Evolutionary conservation across 2,113 vertebrate genomes (phyloP), one percentile per base, ranked within the genome.

Genomic region (Melierax canorus): DNA sequence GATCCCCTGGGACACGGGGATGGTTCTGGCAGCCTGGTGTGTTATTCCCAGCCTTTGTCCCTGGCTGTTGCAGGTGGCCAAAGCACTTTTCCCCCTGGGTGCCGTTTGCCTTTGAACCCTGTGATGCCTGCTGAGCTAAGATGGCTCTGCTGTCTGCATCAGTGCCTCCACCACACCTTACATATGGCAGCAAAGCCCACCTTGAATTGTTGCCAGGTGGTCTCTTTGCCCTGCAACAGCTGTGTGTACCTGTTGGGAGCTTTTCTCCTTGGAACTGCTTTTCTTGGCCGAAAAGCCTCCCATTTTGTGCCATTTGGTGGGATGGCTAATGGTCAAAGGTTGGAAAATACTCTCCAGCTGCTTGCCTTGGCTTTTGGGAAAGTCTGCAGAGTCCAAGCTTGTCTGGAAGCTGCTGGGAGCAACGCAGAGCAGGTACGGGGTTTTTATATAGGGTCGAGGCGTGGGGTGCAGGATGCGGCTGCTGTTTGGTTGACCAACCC

Each of bases 81-180:
- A 18, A 86, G 38, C 1, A 0, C 41, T 77, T 76, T n/a, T 18
- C 51, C 27, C 8, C 19, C 27, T 0, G 2, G 15, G 7, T 94
- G 30, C 58, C 2, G 0, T 53, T 69, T 80, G 41, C 21, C 68
- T 88, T 72, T 74, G n/a, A 82, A 15, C 15, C 10, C 2, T 1
- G 53, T 7, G 3, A 7, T 77, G 39, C 45, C 64, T 72, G 55
- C 34, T 19, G 4, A 3, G 27, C 64, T 64, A 43, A 76, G 46
- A 23, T 0, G 0, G 32, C 81, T 82, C 60, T 27, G 39, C 58
- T 36, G 0, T 48, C 66, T 36, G 9, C 20, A 10, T 45, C 2
- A 1, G 36, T 10, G 7, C 27, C 32, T 92, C 39, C 26, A 78
- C 11, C 0, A 3, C 58, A 20, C 68, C 2, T 10, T 69, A 45